Percentiles rank a stretch among this genome's conserved stretches.
Conservation (phyloP, 2,888 invertebrate species). For the Mystacides longicornis region DNA sequence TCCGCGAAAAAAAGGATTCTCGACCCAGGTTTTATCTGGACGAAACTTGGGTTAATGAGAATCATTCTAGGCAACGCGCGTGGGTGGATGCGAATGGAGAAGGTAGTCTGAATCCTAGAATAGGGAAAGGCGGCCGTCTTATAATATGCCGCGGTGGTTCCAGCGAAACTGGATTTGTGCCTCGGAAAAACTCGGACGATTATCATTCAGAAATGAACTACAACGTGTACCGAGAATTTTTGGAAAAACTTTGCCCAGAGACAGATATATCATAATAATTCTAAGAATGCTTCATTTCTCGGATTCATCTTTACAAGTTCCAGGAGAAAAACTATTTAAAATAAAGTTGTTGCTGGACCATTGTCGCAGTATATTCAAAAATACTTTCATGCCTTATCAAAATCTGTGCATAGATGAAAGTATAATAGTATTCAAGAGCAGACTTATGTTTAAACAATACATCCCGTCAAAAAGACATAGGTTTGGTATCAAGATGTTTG, state of each 20-base stretch:
- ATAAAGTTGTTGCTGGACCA: background rate
- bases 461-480: conserved; percentile 9
- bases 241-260: background rate
- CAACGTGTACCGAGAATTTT: no score
- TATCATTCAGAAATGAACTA: no score
- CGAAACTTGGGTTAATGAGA: no score
- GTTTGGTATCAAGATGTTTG: conserved; percentile 14
- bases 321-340: background rate
- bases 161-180: no score
- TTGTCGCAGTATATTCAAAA: background rate
- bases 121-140: no score
- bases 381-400: background rate
- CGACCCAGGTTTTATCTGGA: no score
- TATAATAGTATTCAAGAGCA: conserved; percentile 7
- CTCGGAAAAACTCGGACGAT: no score
- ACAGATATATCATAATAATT: background rate
- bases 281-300: background rate
- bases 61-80: no score
- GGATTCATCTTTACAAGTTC: background rate
- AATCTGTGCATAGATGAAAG: conserved; percentile 5
- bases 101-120: no score
- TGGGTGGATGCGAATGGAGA: no score
- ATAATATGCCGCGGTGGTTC: no score
- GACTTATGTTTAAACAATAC: conserved; percentile 6
- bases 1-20: no score